Base-by-base conservation (phyloP, 2,888 invertebrate genomes). In the Didymodactylos carnosus region DNA sequence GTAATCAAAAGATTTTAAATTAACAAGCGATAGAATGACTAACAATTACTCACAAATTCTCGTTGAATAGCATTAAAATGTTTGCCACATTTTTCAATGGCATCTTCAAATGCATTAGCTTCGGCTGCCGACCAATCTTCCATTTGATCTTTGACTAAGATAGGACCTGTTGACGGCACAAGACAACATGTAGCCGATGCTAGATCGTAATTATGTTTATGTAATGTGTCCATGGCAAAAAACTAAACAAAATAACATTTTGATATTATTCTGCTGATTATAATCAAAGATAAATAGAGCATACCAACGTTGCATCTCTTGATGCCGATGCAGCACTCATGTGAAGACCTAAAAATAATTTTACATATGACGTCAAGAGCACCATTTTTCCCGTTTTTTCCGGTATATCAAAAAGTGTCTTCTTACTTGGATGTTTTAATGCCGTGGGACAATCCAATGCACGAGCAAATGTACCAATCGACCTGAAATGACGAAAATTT, bases 81-180 rank as follows among this genome's bases (percentile, higher is more conserved):
- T 86, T 98, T 99, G 79, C 97, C 95, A 77, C 82, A 83, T 80
- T 86, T 86, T 76, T 87, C 95, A 79, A 99, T 87, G 62, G 97
- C 97, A 86, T 98, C 98, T 85, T 98, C 98, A 84, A 99, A 98
- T 75, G 99, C 88, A 86, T 94, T 95, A 73, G 97, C 95, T 84
- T 99, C 98, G 16, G 94, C 92, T 62, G 97, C 94, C 79, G 95
- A 94, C 98, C 98, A 98, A 85, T 98, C 97, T 86, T 98, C 98
- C 91, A 99, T 94, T 87, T 98, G 97, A 86, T 98, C 98, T 78
- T 95, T 88, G 78, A 83, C 84, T 78, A 97, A 87, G 79, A 95
- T 92, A 29, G 97, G 97, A 23, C 95, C 94, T 78, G 91, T 91
- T 78, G 90, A 89, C 75, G 95, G 94, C 81, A 95, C 94, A 80